These are phyloP conservation scores for Nemotelus nigrinus DNA, from an alignment of 2,888 invertebrate genomes.

Conservation along the genomic window DNA sequence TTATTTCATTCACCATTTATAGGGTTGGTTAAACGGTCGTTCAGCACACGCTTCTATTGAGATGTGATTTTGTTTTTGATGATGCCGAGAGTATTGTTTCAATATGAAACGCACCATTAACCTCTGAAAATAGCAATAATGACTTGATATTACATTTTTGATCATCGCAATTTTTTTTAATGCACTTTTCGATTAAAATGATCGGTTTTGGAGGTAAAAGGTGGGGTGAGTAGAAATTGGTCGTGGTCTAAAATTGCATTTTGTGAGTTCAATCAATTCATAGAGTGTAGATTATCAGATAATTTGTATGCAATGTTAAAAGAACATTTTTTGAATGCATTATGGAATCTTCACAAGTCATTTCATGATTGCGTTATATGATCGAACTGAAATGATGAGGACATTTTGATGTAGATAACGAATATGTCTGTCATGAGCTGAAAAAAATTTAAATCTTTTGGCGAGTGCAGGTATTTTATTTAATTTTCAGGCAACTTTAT, in stretches of 20 bases:
- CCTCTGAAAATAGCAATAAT: conserved; percentile 14
- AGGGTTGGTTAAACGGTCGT: neutral
- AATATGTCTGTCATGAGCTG: no score
- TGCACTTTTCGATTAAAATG: neutral
- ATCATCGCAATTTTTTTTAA: neutral
- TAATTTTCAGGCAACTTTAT: no score
- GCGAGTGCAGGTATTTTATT: no score
- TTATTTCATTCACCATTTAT: conserved; percentile 2
- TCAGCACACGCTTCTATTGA: neutral
- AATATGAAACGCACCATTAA: conserved; percentile 32
- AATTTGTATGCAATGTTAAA: no score
- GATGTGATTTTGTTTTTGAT: neutral
- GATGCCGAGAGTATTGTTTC: neutral
- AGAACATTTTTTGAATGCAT: no score
- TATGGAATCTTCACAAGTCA: no score
- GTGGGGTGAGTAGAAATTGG: neutral
- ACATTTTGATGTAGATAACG: no score
- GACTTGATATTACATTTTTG: conserved; percentile 15
- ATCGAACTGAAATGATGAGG: no score
- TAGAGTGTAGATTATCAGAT: no score
- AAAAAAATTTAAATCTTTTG: no score
- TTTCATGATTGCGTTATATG: no score
- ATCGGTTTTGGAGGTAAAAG: neutral
- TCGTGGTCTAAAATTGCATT: neutral
- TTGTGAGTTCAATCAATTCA: no score